Percentiles rank a stretch among this genome's conserved stretches.
Evolutionary conservation across 2,797 vertebrate genomes (phyloP).

Genomic region (Acropternis orthonyx): DNA sequence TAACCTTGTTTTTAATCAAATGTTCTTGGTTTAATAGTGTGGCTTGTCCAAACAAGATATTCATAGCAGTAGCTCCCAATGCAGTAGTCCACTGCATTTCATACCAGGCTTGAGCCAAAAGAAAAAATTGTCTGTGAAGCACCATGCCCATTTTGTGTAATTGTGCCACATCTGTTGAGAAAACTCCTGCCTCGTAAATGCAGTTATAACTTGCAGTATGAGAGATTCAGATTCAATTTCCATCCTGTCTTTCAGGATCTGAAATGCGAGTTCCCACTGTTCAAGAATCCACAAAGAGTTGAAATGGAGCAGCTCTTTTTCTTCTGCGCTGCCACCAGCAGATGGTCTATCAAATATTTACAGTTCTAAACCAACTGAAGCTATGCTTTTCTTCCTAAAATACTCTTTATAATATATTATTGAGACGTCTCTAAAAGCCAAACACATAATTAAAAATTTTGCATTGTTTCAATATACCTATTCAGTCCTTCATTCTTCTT

Average conservation of each 20-base stretch:
- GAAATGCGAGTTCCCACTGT: neutral
- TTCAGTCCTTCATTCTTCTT: neutral
- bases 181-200: neutral
- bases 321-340: neutral
- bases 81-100: neutral
- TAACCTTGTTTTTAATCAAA: neutral
- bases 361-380: neutral
- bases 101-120: neutral
- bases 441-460: neutral
- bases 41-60: neutral
- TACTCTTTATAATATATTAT: neutral
- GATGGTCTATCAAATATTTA: slow-evolving; percentile 20
- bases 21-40: neutral
- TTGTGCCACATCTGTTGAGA: neutral
- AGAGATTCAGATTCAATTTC: neutral
- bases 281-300: neutral
- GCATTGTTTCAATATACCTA: neutral
- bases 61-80: neutral
- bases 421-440: neutral
- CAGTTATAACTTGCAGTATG: neutral
- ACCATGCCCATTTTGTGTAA: neutral
- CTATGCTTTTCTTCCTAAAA: neutral
- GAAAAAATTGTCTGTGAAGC: neutral
- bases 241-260: neutral
- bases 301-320: neutral